Base-by-base conservation (phyloP, 1,140 invertebrate genomes). In the Lordiphosa collinella region DNA sequence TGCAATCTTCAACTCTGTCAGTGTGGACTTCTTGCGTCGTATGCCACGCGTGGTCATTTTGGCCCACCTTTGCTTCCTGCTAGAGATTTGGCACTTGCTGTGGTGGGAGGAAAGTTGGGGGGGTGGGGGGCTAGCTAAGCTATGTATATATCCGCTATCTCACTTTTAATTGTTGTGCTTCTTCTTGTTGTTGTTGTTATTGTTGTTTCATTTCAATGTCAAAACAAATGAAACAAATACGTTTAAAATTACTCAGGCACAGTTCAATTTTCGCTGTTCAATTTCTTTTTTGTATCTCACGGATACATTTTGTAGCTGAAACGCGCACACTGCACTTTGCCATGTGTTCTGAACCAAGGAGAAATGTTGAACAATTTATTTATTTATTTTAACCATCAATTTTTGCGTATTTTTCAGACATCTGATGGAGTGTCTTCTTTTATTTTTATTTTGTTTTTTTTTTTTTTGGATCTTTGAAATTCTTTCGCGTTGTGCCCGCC, bases 1-100 rank as follows among this genome's bases (percentile, higher is more conserved):
- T 12, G 94, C 95, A 41, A 97, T 93, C 90, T 96, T 96, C 50
- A 97, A 94, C 91, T 97, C 96, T 54, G 94, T 93, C 14, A 97
- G 90, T 48, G 95, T 94, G 11, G 95, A 96, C 90, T 97, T 97
- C 90, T 97, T 97, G 64, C 95, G 91, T 61, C 95, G 91, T 55
- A 96, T 95, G 22, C 94, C 94, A 67, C 93, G 91, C 54, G 91
- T 90, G 62, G 92, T 92, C 92, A 93, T 93, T 69, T 86, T 54
- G 13, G 13, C 14, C 55, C 14, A 16, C 14, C 14, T 16, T 16
- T 3, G 1, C 3, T 16, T 18, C 18, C 18, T 18, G 3, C 37
- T 66, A 51, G 32, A 16, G 37, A 47, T 46, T 59, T 36, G 43
- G 44, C 6, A 22, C 29, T 25, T 6, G 2, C 2, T 2, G 18